These are phyloP conservation scores for Huso huso DNA, from an alignment of 2,797 vertebrate genomes.

Conservation along the genomic window DNA sequence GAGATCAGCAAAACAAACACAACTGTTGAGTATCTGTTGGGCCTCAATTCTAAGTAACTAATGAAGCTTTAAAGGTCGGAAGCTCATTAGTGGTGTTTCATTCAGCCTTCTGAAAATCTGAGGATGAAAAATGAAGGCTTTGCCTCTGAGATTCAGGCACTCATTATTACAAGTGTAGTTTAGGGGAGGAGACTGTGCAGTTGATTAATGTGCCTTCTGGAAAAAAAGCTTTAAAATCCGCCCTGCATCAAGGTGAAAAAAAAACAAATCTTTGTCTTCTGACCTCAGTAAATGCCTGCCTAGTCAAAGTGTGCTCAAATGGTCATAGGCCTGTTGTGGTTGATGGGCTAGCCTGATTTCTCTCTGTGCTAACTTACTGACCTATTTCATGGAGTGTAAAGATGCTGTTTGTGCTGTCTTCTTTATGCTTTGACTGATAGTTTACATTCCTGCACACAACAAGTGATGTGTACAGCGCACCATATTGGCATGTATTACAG, in stretches of 20 bases:
- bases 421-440: constrained; percentile 48
- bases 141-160: not conserved
- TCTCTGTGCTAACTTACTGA: constrained; percentile 20
- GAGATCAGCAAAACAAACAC: too few relatives aligned
- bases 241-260: constrained; percentile 30
- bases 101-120: not conserved
- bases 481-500: too few relatives aligned
- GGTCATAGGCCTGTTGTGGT: constrained; percentile 14
- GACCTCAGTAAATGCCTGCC: constrained; percentile 35
- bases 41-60: too few relatives aligned
- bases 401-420: constrained; percentile 24
- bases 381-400: constrained; percentile 25
- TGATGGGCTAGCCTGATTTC: constrained; percentile 17
- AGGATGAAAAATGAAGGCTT: not conserved
- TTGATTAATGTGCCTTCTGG: constrained; percentile 15
- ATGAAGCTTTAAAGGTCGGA: not conserved
- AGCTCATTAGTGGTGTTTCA: not conserved
- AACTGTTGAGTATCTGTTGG: too few relatives aligned
- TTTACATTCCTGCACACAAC: constrained; percentile 21
- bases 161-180: not conserved
- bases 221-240: constrained; percentile 15
- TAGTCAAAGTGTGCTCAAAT: constrained; percentile 17
- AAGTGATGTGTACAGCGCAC: too few relatives aligned
- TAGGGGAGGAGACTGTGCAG: not conserved
- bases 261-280: constrained; percentile 20